These are phyloP conservation scores for Notothenia coriiceps DNA, from an alignment of 2,113 vertebrate genomes.

Conservation along the genomic window DNA sequence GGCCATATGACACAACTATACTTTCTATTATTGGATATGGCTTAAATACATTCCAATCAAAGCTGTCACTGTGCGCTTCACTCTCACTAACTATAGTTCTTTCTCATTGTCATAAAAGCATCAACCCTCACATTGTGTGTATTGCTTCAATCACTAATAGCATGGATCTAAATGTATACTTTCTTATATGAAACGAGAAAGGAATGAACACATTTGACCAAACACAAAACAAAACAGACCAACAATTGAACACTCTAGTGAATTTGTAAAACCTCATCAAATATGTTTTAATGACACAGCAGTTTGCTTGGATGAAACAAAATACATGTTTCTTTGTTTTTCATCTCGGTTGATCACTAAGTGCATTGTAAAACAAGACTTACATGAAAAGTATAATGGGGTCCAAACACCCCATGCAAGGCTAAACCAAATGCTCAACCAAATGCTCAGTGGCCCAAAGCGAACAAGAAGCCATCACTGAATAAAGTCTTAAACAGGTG, in stretches of 20 bases:
- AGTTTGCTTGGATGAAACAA: neutral
- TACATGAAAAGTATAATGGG: constrained; percentile 2
- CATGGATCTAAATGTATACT: neutral
- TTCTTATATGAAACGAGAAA: neutral
- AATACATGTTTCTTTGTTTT: neutral
- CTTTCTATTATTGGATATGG: constrained; percentile 16
- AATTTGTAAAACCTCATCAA: neutral
- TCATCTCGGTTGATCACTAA: neutral
- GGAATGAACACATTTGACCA: neutral
- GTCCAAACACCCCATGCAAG: constrained; percentile 15
- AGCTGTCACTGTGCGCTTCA: constrained; percentile 38
- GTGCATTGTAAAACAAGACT: neutral
- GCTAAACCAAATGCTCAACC: constrained; percentile 4
- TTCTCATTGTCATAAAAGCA: constrained; percentile 19
- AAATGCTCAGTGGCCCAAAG: constrained; percentile 34
- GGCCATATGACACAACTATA: constrained; percentile 2
- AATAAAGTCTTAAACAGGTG: constrained; percentile 23
- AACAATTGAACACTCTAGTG: neutral
- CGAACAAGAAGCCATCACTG: constrained; percentile 1
- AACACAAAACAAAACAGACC: neutral
- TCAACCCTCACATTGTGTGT: constrained; percentile 10
- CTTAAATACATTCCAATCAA: constrained; percentile 51
- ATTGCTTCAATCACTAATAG: constrained; percentile 1
- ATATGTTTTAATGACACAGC: neutral
- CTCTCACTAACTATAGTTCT: constrained; percentile 29